Evolutionary conservation across 2,888 invertebrate genomes (phyloP).

Genomic region (Keiferia lycopersicella): DNA sequence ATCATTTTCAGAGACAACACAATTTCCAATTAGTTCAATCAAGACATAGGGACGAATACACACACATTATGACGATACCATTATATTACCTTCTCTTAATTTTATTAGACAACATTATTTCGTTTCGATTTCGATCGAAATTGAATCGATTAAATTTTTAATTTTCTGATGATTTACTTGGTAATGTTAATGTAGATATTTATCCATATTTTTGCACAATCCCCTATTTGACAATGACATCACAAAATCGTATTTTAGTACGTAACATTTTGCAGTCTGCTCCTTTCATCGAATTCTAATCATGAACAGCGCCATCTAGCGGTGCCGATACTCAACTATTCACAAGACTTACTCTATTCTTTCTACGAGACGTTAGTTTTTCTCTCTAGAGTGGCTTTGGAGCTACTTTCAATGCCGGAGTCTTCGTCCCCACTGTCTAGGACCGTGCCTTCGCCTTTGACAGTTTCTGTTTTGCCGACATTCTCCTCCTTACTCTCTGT

Average conservation of each 20-base stretch:
- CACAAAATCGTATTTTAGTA: background rate
- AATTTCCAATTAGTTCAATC: background rate
- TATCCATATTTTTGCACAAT: background rate
- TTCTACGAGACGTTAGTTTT: conserved; percentile 58
- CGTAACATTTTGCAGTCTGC: background rate
- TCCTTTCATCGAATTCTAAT: background rate
- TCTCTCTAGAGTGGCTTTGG: conserved; percentile 81
- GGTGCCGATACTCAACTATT: background rate
- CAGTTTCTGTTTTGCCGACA: conserved; percentile 53
- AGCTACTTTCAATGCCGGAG: conserved; percentile 84
- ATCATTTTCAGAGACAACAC: background rate
- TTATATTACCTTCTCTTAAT: no score
- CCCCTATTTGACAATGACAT: background rate
- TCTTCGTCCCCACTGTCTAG: conserved; percentile 85
- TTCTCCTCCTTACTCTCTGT: conserved; percentile 49
- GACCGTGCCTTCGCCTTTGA: conserved; percentile 81
- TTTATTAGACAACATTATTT: no score
- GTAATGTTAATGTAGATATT: background rate
- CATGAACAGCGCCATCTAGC: background rate
- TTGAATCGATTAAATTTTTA: no score
- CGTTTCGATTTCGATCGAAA: no score
- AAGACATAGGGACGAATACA: background rate
- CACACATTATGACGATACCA: background rate
- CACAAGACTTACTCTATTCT: conserved; percentile 14
- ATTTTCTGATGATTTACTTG: background rate